phyloP scores from a whole-genome alignment of 1,140 invertebrate species.

The Lucilia cuprina region DNA sequence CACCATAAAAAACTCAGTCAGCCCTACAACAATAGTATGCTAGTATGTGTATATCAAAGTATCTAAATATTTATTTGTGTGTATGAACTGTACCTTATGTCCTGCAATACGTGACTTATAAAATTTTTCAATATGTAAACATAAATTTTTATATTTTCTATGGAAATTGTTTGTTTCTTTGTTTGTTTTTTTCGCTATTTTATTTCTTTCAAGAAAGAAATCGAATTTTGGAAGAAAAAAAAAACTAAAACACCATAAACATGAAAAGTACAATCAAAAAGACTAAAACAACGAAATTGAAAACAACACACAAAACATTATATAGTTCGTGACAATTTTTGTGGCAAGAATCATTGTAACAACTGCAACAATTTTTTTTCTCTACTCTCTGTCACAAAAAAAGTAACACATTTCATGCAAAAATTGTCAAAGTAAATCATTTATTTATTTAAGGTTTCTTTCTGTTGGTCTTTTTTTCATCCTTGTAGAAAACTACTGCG shows the following conservation, averaged over 20 bases:
- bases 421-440: conserved; percentile 35
- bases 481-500: neutral
- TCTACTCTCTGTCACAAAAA: neutral
- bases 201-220: neutral
- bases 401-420: conserved; percentile 32
- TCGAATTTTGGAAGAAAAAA: neutral
- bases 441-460: neutral
- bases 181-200: neutral
- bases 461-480: neutral
- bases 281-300: conserved; percentile 25
- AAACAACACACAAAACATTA: conserved; percentile 24
- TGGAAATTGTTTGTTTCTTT: conserved; percentile 13
- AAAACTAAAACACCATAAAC: conserved; percentile 10
- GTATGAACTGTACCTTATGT: neutral
- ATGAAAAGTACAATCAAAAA: conserved; percentile 23
- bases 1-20: neutral
- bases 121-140: conserved; percentile 15
- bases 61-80: neutral
- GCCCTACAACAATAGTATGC: no score
- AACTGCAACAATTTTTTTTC: neutral
- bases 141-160: conserved; percentile 29
- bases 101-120: conserved; percentile 20
- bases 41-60: neutral
- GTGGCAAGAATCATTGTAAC: conserved; percentile 30
- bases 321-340: conserved; percentile 29